Conservation (phyloP, 2,797 vertebrate species). For the Halcyon chelicuti region DNA sequence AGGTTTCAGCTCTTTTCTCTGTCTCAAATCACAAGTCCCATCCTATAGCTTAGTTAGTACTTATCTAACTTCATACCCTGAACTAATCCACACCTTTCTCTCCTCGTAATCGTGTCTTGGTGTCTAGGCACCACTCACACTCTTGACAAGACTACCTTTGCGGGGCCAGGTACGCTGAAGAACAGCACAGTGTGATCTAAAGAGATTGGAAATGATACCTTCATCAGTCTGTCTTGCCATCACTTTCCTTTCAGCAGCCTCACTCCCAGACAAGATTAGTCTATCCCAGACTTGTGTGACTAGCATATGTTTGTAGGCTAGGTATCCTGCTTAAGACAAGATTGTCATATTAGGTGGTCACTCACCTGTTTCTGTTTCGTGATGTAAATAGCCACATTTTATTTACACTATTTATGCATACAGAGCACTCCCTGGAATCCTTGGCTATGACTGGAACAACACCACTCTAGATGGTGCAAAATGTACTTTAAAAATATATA, state of each 20-base stretch:
- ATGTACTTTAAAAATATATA: background rate
- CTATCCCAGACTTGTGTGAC: background rate
- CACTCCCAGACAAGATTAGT: background rate
- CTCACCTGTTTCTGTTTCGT: background rate
- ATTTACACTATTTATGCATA: background rate
- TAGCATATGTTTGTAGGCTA: background rate
- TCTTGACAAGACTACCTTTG: background rate
- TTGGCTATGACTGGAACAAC: background rate
- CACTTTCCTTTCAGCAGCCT: background rate
- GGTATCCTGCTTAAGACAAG: background rate
- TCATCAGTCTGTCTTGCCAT: background rate
- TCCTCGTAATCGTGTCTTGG: background rate
- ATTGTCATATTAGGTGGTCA: background rate
- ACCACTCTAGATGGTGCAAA: background rate
- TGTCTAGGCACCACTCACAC: background rate
- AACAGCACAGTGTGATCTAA: fast-evolving
- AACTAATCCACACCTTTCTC: background rate
- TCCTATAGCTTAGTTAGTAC: background rate
- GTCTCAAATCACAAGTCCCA: background rate
- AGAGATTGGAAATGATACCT: background rate
- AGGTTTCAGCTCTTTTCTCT: background rate
- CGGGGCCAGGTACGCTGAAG: background rate
- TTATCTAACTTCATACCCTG: background rate
- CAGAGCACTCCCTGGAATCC: background rate
- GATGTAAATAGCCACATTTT: background rate